These are phyloP conservation scores for Falco columbarius DNA, from an alignment of 2,797 vertebrate genomes.

Conservation along the genomic window DNA sequence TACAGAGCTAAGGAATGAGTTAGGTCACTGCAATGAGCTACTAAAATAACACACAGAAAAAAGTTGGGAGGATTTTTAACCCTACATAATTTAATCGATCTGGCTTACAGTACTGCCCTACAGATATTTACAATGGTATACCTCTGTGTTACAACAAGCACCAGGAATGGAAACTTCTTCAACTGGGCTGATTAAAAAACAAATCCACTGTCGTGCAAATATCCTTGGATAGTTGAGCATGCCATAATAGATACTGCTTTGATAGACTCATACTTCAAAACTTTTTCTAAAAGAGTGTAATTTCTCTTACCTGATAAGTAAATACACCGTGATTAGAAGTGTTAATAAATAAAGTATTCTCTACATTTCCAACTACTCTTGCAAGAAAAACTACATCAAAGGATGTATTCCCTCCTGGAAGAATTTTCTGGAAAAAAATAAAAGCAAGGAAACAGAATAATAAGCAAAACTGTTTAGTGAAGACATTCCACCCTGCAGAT, in stretches of 20 bases:
- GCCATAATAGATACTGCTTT: background rate
- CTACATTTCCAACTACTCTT: constrained; percentile 98
- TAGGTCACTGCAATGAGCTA: background rate
- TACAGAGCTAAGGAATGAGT: background rate
- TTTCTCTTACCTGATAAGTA: constrained; percentile 94
- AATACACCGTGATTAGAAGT: constrained; percentile 98
- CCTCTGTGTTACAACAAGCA: background rate
- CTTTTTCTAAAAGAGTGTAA: background rate
- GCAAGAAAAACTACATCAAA: constrained; percentile 99
- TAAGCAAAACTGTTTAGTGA: background rate
- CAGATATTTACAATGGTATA: background rate
- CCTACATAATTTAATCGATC: background rate
- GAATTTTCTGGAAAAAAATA: constrained; percentile 88
- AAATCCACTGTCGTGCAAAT: background rate
- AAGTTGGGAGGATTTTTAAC: background rate
- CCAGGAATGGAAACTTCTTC: background rate
- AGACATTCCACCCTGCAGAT: background rate
- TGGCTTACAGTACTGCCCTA: background rate
- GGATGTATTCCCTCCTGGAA: constrained; percentile 97
- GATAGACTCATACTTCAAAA: background rate
- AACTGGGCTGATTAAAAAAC: background rate
- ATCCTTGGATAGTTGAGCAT: background rate
- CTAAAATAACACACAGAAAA: background rate
- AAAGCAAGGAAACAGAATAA: background rate
- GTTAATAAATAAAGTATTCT: constrained; percentile 99